These are phyloP conservation scores for Cephalopterus ornatus DNA, from an alignment of 2,113 vertebrate genomes.

Conservation along the genomic window DNA sequence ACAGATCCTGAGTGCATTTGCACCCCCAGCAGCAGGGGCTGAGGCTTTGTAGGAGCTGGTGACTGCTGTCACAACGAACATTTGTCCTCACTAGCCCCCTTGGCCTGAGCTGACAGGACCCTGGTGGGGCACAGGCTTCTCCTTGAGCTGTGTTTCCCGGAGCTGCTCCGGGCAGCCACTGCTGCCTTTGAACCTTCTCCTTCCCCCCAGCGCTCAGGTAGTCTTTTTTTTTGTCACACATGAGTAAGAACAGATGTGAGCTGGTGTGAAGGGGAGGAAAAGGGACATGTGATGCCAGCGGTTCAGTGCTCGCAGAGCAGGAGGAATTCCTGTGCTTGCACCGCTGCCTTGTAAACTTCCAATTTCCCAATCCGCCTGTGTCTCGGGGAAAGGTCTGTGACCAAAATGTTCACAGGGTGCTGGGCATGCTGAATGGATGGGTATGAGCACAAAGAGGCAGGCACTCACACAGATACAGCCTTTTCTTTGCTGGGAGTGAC, in stretches of 20 bases:
- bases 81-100: not conserved
- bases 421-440: not conserved
- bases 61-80: not conserved
- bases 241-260: conserved; percentile 40
- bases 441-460: not conserved
- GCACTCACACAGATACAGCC: rapidly evolving
- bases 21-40: not conserved
- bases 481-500: not conserved
- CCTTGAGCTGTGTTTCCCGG: not conserved
- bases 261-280: not conserved
- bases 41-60: not conserved
- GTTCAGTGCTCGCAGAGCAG: not conserved
- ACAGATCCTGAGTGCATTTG: rapidly evolving
- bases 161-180: not conserved
- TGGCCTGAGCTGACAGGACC: not conserved
- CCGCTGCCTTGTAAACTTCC: not conserved
- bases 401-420: not conserved
- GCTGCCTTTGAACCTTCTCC: not conserved
- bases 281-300: not conserved
- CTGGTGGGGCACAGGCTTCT: not conserved
- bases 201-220: not conserved
- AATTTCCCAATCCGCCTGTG: not conserved
- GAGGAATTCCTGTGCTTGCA: not conserved
- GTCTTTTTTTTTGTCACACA: not conserved
- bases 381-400: not conserved